Evolutionary conservation across 2,797 vertebrate species (phyloP), one percentile per base, ranked within the genome.

Genomic region (Thamnophis elegans): DNA sequence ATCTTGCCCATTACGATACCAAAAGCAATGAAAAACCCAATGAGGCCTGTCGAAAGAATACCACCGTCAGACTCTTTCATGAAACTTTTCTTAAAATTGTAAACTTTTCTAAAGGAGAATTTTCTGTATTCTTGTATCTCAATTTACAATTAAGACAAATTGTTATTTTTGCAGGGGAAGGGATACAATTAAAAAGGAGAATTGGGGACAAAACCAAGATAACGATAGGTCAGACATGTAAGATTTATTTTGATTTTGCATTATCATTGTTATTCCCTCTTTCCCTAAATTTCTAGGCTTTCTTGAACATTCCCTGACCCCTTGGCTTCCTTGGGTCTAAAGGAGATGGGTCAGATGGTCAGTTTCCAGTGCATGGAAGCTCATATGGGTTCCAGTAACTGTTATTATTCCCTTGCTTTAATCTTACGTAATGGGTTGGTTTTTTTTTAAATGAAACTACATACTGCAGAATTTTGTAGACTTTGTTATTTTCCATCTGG

Each of bases 21-120:
- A 96, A 99, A 99, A 94, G 99, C 99, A 97, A 99, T 99, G 97
- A 99, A 99, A 98, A 99, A 99, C 96, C 99, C 99, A 97, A 99
- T 99, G 96, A 99, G 95, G 97, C 99, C 99, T 99, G 97, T 94
- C 32, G 94, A 78, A 42, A 18, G 89, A 96, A 96, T 68, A 60
- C 92, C 85, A 96, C 9, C 54, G 3, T 56, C 22, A 60, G 22
- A 60, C 13, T 60, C 25, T 88, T 88, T 58, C 16, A 47, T 88
- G 56, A 82, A 82, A 47, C 4, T 47, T 47, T 25, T 47, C 42
- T 47, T 82, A 82, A 47, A 47, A 47, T 47, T 82, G 42, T 25
- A 1, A 25, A 47, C 25, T 82, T 82, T 82, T 47, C 73, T 73
- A 12, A 89, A 28, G 13, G 25, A 9, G 13, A 91, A 51, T 85